phyloP scores from a whole-genome alignment of 2,888 invertebrate genomes.

The Oeneis ivallda region DNA sequence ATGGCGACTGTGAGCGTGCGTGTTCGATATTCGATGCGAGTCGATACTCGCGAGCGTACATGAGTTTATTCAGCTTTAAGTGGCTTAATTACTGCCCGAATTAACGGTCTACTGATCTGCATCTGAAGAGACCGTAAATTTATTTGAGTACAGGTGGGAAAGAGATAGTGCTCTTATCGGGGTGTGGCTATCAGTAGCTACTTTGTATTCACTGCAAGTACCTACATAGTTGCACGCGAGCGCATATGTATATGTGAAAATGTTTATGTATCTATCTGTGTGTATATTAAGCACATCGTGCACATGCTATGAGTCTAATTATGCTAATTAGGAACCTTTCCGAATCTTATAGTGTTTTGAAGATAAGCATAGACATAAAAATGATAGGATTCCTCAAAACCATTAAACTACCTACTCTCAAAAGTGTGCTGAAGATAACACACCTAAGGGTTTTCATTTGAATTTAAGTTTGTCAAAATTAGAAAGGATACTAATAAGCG shows the following conservation, averaged over 20 bases:
- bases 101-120: conserved; percentile 52
- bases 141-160: conserved; percentile 51
- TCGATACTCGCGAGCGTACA: conserved; percentile 35
- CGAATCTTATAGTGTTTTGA: conserved; percentile 50
- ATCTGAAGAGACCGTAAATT: conserved; percentile 48
- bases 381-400: not conserved
- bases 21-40: conserved; percentile 55
- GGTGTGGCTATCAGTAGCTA: conserved; percentile 72
- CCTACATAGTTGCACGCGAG: conserved; percentile 62
- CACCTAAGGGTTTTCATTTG: not conserved
- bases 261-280: conserved; percentile 39
- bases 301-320: conserved; percentile 54
- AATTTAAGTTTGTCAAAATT: not conserved
- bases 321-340: conserved; percentile 63
- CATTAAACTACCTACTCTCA: not conserved
- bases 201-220: conserved; percentile 65
- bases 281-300: conserved; percentile 51
- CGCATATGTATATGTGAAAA: conserved; percentile 46
- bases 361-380: conserved; percentile 15
- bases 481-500: not conserved
- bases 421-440: not conserved
- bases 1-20: conserved; percentile 59
- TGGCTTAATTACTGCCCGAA: conserved; percentile 31
- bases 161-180: conserved; percentile 62
- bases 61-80: conserved; percentile 15